Evolutionary conservation across 2,888 invertebrate species (phyloP), one percentile per base, ranked within the genome.

Genomic region (Drosophila kanekoi): DNA sequence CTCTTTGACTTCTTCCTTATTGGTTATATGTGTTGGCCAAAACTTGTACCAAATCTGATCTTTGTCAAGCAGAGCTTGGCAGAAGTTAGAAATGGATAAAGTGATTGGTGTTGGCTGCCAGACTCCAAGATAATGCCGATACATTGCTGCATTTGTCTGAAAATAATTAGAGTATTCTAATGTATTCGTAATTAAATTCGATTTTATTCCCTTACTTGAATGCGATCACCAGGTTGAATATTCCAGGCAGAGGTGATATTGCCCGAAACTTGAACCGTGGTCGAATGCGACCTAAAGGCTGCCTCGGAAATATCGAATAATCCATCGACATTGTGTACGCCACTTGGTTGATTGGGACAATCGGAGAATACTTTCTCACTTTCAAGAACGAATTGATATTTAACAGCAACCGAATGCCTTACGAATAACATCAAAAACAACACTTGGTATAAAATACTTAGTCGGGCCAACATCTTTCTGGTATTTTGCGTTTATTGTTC

Each of bases 241-340:
- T 62, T 13, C 72, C 77, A 76, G 4, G n/a, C 4, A 0, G 6
- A 3, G 2, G 72, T 72, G 0, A 18, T 0, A 45, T 76, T 76
- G 5, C 77, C 77, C 5, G 54, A 8, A 0, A 65, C 0, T 1
- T 11, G 0, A 1, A 37, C 0, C 3, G 2, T 5, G 3, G 37
- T 47, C 10, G 8, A 11, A 1, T 3, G 1, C 0, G 9, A 4
- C 4, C 11, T 11, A 9, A 28, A 28, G 1, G 4, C 20, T 0
- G n/a, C 0, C 0, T 53, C 8, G 0, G 69, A 64, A 0, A 6
- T 0, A 23, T 71, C 49, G 5, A 6, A 0, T 0, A 74, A 0
- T 3, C 38, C 59, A 0, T 38, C 0, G 1, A 44, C 0, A 14
- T 35, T 37, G 2, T 37, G 16, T 0, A 52, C 48, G n/a, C 43